Evolutionary conservation across 1,140 invertebrate genomes (phyloP), one percentile per base, ranked within the genome.

Genomic region (Hycleus phaleratus): DNA sequence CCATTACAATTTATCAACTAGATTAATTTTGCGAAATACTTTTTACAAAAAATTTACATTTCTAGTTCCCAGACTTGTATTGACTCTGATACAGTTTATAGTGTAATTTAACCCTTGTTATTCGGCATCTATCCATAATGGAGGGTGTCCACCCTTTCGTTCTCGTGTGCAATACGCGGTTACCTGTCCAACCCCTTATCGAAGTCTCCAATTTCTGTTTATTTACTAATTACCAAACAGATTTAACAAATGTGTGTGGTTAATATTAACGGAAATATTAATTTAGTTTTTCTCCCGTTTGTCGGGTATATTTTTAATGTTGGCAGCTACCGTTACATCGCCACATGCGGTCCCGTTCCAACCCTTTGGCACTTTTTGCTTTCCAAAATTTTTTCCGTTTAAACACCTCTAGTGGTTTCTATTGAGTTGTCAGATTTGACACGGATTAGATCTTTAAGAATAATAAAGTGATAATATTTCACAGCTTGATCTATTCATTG

Each of bases 391-490:
- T 53, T 57, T 57, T 45, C 58, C 59, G 61, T 60, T 62, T 64
- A 43, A 8, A 42, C 44, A 46, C 25, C 62, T 58, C 58, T 4
- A 7, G 32, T 55, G 49, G 52, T 56, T 56, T 55, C 62, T 62
- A 66, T 66, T 64, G 59, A 64, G 61, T 56, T 46, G 55, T 62
- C 65, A 56, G 65, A 66, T 66, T 61, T 53, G 48, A 64, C 65
- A 49, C 60, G 47, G 65, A 66, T 66, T 66, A 66, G 65, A 66
- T 66, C 50, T 47, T 46, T 47, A 46, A 61, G 65, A 66, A 66
- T 66, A 66, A 66, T 66, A 66, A 64, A 62, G 65, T 64, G 65
- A 66, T 66, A 66, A 66, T 64, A 63, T 64, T 64, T 64, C 62
- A 64, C 65, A 66, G 65, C 65, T 64, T 66, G 65, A 62, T 50